Conservation (phyloP, 2,113 vertebrate genomes). For the Pygoscelis adeliae region DNA sequence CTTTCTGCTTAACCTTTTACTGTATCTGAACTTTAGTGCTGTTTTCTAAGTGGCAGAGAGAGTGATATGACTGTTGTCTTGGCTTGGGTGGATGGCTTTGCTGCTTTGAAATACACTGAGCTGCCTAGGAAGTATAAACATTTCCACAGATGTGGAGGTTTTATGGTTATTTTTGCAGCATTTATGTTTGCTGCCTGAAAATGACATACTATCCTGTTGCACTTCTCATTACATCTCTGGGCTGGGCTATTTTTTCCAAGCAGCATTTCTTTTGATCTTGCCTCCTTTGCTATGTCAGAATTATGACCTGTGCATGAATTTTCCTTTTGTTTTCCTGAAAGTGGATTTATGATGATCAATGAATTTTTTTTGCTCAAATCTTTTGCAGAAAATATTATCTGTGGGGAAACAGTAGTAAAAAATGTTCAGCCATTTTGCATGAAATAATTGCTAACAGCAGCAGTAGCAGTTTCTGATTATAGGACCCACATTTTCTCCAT, state of each 20-base stretch:
- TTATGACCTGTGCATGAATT: background rate
- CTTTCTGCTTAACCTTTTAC: background rate
- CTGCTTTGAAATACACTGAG: background rate
- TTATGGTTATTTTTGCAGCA: background rate
- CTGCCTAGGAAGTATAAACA: background rate
- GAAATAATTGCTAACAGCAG: background rate
- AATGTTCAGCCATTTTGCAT: background rate
- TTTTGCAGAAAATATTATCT: background rate
- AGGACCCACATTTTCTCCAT: background rate
- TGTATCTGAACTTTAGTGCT: background rate
- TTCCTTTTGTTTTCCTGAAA: background rate
- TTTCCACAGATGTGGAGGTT: background rate
- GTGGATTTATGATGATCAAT: background rate
- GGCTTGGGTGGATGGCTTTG: background rate
- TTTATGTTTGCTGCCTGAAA: slow-evolving; percentile 4
- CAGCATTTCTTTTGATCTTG: background rate
- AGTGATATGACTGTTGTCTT: background rate
- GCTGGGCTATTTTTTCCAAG: background rate
- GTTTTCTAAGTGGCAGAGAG: background rate
- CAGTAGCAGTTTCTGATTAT: background rate
- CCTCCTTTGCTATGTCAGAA: background rate
- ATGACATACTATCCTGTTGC: background rate
- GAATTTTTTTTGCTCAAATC: background rate
- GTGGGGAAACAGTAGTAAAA: background rate
- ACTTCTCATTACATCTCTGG: background rate